Percentiles rank a stretch among this genome's conserved stretches.
These are phyloP conservation scores for Trachelus tabidus DNA, from an alignment of 2,888 invertebrate genomes.

Conservation along the genomic window DNA sequence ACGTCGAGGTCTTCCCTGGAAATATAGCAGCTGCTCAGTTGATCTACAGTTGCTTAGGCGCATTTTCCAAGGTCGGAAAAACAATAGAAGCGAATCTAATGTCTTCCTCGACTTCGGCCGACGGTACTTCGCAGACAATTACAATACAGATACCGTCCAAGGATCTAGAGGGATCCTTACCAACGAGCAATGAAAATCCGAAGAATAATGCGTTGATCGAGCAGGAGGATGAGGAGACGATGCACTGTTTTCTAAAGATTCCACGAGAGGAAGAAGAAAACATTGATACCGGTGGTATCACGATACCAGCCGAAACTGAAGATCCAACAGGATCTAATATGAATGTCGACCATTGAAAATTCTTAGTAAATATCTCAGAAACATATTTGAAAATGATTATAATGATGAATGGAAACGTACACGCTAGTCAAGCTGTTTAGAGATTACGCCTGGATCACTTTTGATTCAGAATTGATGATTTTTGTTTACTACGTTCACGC, in stretches of 20 bases:
- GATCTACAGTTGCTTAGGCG: constrained; percentile 61
- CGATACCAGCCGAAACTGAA: constrained; percentile 69
- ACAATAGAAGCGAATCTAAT: constrained; percentile 60
- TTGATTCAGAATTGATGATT: neutral
- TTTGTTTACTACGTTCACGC: neutral
- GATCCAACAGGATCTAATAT: constrained; percentile 38
- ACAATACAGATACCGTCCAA: constrained; percentile 61
- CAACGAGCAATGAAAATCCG: constrained; percentile 38
- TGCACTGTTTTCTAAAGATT: constrained; percentile 59
- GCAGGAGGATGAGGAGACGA: constrained; percentile 67
- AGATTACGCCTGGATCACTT: neutral
- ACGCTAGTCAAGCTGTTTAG: constrained; percentile 39
- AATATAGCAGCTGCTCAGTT: constrained; percentile 64
- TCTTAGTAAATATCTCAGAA: neutral
- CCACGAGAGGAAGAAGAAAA: constrained; percentile 65
- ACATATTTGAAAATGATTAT: constrained; percentile 2
- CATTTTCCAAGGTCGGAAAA: constrained; percentile 57
- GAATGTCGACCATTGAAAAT: constrained; percentile 32
- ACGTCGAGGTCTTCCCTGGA: constrained; percentile 62
- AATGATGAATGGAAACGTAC: constrained; percentile 24
- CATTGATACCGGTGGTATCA: constrained; percentile 71
- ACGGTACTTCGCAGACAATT: constrained; percentile 62
- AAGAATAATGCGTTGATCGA: constrained; percentile 46
- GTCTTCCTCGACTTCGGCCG: constrained; percentile 62
- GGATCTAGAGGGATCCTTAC: constrained; percentile 53